Conservation (phyloP, 2,797 vertebrate genomes). For the Hoplostethus atlanticus region DNA sequence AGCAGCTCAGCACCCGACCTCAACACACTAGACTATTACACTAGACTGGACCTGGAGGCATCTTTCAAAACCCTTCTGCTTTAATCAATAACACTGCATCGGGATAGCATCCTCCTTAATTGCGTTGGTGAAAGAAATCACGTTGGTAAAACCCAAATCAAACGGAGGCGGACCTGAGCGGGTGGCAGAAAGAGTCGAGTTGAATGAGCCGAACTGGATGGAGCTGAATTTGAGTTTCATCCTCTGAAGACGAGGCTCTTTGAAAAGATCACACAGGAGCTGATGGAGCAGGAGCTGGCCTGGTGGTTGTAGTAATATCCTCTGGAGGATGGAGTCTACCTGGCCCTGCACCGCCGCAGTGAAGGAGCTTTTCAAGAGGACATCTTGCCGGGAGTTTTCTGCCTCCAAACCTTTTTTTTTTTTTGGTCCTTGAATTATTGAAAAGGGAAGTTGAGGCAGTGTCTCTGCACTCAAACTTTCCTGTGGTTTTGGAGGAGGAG, state of each 20-base stretch:
- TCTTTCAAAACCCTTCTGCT: no score
- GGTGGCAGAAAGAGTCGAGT: constrained; percentile 16
- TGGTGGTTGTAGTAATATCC: constrained; percentile 18
- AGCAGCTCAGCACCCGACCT: no score
- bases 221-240: constrained; percentile 46
- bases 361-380: constrained; percentile 30
- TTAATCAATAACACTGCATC: no score
- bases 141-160: background rate
- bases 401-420: constrained; percentile 48
- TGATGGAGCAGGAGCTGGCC: constrained; percentile 1
- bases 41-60: no score
- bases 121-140: constrained; percentile 32
- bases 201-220: constrained; percentile 10
- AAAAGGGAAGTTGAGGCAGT: constrained; percentile 62
- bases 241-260: constrained; percentile 41
- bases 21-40: no score
- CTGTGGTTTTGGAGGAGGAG: constrained; percentile 16
- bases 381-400: constrained; percentile 58
- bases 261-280: constrained; percentile 42
- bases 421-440: constrained; percentile 75
- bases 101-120: constrained; percentile 40
- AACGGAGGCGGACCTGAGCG: background rate
- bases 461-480: constrained; percentile 58
- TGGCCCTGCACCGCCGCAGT: constrained; percentile 24
- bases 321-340: no score